Evolutionary conservation across 2,797 vertebrate genomes (phyloP).

Genomic region (Pseudomugil tenellus): DNA sequence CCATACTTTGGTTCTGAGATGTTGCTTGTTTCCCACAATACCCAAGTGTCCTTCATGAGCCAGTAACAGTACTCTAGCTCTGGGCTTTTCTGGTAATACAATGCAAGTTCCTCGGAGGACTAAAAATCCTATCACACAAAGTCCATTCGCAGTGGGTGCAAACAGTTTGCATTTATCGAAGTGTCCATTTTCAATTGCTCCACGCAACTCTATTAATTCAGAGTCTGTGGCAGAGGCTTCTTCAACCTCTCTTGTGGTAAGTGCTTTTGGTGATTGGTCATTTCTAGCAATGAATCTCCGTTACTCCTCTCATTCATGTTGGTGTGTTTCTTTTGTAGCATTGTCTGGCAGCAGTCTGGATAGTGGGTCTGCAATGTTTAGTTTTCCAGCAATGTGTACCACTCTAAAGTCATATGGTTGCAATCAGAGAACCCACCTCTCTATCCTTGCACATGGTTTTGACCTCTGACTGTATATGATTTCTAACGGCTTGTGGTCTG

Average conservation of each 20-base stretch:
- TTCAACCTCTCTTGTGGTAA: constrained; percentile 27
- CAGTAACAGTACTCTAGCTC: not conserved
- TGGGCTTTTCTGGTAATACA: not conserved
- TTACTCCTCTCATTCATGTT: constrained; percentile 27
- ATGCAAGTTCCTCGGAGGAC: not conserved
- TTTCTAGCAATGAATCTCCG: constrained; percentile 37
- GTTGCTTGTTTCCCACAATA: not conserved
- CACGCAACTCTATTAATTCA: not conserved
- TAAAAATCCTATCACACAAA: too few relatives aligned
- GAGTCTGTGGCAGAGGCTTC: constrained; percentile 8
- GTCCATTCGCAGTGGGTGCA: constrained; percentile 1
- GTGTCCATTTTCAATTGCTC: constrained; percentile 10
- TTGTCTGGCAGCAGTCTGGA: constrained; percentile 15
- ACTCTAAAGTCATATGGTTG: constrained; percentile 28
- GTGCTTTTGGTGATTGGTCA: constrained; percentile 16
- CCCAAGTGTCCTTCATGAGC: constrained; percentile 6
- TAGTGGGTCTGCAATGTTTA: constrained; percentile 27
- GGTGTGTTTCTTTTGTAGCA: not conserved
- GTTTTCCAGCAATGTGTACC: constrained; percentile 14
- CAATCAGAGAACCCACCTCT: constrained; percentile 12
- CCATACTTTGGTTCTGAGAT: not conserved
- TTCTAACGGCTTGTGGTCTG: constrained; percentile 33
- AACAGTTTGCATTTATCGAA: constrained; percentile 34
- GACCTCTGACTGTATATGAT: not conserved
- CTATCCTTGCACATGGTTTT: constrained; percentile 21